Evolutionary conservation across 2,888 invertebrate genomes (phyloP).

Genomic region (Melieria picta): DNA sequence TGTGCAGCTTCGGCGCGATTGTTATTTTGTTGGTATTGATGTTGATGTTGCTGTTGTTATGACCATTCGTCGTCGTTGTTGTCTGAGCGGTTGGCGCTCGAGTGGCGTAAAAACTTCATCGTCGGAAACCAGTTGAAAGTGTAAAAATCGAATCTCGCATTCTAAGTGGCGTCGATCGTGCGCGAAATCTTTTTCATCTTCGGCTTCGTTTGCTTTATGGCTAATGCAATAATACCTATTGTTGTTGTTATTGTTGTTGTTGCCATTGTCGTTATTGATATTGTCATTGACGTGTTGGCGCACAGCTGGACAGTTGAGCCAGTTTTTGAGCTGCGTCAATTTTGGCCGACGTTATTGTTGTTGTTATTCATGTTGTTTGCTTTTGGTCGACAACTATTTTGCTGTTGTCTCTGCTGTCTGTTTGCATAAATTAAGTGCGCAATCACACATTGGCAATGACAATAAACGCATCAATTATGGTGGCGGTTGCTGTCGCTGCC

Average conservation of each 20-base stretch:
- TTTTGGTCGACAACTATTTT: background rate
- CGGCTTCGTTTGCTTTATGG: background rate
- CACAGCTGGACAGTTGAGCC: too few relatives aligned
- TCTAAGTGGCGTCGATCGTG: too few relatives aligned
- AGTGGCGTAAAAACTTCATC: too few relatives aligned
- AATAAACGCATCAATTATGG: conserved; percentile 11
- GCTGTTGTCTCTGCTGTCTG: background rate
- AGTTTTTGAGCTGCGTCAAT: too few relatives aligned
- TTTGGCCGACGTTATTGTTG: background rate
- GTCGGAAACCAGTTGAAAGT: too few relatives aligned
- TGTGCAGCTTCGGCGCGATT: too few relatives aligned
- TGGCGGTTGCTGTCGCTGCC: conserved; percentile 11
- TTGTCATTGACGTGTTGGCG: background rate
- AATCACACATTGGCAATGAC: conserved; percentile 6
- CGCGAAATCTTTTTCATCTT: too few relatives aligned
- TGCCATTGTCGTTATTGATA: conserved; percentile 2
- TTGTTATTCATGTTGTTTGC: background rate
- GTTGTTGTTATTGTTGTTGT: conserved; percentile 17
- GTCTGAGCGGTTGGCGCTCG: too few relatives aligned
- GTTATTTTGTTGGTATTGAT: too few relatives aligned
- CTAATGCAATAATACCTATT: background rate
- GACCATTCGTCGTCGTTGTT: too few relatives aligned
- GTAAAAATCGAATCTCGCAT: too few relatives aligned
- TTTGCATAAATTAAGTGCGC: conserved; percentile 2
- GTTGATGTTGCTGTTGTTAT: too few relatives aligned